Evolutionary conservation across 2,888 invertebrate species (phyloP).

Genomic region (Harpalus rufipes): DNA sequence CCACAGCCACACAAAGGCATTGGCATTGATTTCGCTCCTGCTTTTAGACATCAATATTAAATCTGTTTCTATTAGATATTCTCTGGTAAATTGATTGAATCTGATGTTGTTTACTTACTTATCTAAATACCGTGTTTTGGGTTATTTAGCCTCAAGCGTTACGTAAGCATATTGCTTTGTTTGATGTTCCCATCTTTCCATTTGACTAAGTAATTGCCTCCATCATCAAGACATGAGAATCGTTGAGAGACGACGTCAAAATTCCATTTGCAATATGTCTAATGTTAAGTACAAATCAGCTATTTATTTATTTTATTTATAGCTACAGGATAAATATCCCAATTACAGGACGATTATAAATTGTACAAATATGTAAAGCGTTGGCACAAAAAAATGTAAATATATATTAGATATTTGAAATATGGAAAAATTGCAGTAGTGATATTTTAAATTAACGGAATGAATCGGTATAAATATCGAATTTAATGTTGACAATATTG

Average conservation of each 20-base stretch:
- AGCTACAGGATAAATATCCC: too few relatives aligned
- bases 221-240: conserved; percentile 39
- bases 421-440: too few relatives aligned
- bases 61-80: not conserved
- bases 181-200: conserved; percentile 47
- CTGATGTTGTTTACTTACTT: conserved; percentile 16
- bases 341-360: too few relatives aligned
- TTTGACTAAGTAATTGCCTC: conserved; percentile 46
- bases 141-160: conserved; percentile 15
- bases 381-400: too few relatives aligned
- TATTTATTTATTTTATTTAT: too few relatives aligned
- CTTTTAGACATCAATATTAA: not conserved
- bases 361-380: too few relatives aligned
- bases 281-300: too few relatives aligned
- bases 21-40: not conserved
- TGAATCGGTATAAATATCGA: too few relatives aligned
- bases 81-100: not conserved
- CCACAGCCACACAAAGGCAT: not conserved
- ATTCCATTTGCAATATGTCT: too few relatives aligned
- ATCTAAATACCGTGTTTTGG: conserved; percentile 28
- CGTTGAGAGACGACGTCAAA: not conserved
- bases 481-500: too few relatives aligned
- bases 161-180: conserved; percentile 31
- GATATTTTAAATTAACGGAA: too few relatives aligned
- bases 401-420: too few relatives aligned